These are phyloP conservation scores for Agelastica alni DNA, from an alignment of 2,888 invertebrate genomes.

Conservation along the genomic window DNA sequence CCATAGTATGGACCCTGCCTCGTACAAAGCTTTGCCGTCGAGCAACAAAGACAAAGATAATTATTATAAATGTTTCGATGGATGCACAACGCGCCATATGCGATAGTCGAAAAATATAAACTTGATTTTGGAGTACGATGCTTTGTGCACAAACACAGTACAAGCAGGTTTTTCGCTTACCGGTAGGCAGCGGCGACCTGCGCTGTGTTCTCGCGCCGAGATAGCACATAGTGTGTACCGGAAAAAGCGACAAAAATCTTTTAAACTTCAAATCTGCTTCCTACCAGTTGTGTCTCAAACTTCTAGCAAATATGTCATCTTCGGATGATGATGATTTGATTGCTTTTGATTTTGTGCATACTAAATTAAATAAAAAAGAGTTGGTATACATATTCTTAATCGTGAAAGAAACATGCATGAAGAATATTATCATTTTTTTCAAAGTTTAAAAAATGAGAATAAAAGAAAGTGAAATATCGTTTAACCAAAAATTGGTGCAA, in stretches of 20 bases:
- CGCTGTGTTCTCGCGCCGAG: background rate
- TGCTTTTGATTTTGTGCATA: constrained; percentile 6
- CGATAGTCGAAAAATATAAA: too few species aligned
- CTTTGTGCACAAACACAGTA: too few species aligned
- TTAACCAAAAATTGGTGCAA: too few species aligned
- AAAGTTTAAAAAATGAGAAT: constrained; percentile 6
- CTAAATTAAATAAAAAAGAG: background rate
- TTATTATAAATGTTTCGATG: too few species aligned
- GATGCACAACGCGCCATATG: too few species aligned
- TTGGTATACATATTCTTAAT: background rate
- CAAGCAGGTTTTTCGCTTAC: too few species aligned
- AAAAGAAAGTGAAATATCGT: too few species aligned
- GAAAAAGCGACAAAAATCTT: background rate
- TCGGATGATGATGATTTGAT: constrained; percentile 5
- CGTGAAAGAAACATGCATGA: background rate
- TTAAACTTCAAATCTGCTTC: too few species aligned
- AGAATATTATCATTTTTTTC: constrained; percentile 9
- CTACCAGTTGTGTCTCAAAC: background rate
- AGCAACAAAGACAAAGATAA: too few species aligned
- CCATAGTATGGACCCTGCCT: too few species aligned
- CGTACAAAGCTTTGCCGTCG: too few species aligned
- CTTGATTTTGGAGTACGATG: too few species aligned
- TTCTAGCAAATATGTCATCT: constrained; percentile 5
- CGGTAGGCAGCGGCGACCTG: background rate
- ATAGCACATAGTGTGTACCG: background rate